Base-by-base conservation (phyloP, 1,140 invertebrate species). In the Drosophila parvula region DNA sequence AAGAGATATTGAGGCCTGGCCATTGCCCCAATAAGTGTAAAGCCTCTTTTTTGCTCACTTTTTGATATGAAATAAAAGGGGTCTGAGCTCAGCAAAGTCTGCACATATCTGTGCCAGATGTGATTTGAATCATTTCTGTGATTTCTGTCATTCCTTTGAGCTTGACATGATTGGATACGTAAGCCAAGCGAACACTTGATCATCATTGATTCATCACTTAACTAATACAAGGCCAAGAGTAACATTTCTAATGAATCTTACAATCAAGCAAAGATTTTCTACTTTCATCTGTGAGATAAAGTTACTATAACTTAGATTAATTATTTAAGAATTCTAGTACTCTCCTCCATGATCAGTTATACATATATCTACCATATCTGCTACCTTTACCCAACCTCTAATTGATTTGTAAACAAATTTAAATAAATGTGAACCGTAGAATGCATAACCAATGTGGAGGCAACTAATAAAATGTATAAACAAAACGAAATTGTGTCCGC, bases 381-480 rank as follows among this genome's bases (percentile, higher is more conserved):
- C 32, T 14, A 38, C 50, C 43, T 44, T 22, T 6, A 11, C 18
- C 10, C 38, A 48, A 11, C 3, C 32, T 61, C 22, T 30, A 64
- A 55, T 55, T 45, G 36, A 48, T 27, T 44, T 60, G 12, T 34
- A 14, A 68, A 32, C 41, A 36, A 40, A 56, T 68, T 14, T 1
- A 41, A 47, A 5, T 12, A 41, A 11, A 11, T 27, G 27, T 11
- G 28, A 47, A 10, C 57, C 27, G 18, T 9, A 41, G 50, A 63
- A 65, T 62, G 51, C 65, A 73, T 62, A 65, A 38, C 69, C 28
- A 69, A 77, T 53, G n/a, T 32, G 40, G 28, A 58, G 50, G 50
- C 45, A 73, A 40, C 57, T 73, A 78, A 74, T 74, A 45, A 34
- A 40, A 74, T 65, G 36, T 30, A 18, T 62, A 68, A 79, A 62